A percentile compares a stretch with the other conserved stretches of the same genome.
These are phyloP conservation scores for Dryas iulia DNA, from an alignment of 1,140 invertebrate genomes.

Conservation along the genomic window DNA sequence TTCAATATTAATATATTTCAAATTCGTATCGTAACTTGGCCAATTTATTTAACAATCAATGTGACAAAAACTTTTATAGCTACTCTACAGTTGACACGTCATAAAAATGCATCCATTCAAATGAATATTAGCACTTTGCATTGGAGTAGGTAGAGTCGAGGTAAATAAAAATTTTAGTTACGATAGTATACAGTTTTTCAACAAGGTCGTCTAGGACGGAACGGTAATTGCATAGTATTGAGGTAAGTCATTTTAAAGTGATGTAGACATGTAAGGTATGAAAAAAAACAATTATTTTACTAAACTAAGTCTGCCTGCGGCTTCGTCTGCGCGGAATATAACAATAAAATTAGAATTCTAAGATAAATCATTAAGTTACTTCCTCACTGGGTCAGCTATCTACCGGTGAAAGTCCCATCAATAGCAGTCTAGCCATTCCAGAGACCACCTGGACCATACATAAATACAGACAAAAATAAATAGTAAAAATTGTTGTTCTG, in stretches of 20 bases:
- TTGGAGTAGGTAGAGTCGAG: neutral
- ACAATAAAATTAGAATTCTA: too few relatives aligned
- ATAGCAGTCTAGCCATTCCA: too few relatives aligned
- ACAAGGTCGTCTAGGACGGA: conserved; percentile 40
- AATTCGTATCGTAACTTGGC: neutral
- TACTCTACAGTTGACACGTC: conserved; percentile 15
- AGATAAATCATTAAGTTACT: too few relatives aligned
- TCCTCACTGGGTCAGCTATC: too few relatives aligned
- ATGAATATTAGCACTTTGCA: conserved; percentile 4
- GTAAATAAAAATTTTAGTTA: neutral
- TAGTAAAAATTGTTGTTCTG: too few relatives aligned
- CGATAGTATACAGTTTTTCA: conserved; percentile 4
- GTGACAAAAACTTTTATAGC: conserved; percentile 17
- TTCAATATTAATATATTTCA: neutral
- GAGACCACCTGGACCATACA: too few relatives aligned
- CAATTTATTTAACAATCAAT: conserved; percentile 17
- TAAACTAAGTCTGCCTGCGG: too few relatives aligned
- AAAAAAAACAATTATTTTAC: too few relatives aligned
- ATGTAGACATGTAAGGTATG: too few relatives aligned
- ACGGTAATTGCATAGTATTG: conserved; percentile 41
- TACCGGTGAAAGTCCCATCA: too few relatives aligned
- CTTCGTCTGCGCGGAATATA: too few relatives aligned
- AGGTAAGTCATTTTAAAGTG: conserved; percentile 33
- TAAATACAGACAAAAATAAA: too few relatives aligned
- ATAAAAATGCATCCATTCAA: conserved; percentile 28